These are phyloP conservation scores for Cabera pusaria DNA, from an alignment of 2,888 invertebrate species.

Conservation along the genomic window DNA sequence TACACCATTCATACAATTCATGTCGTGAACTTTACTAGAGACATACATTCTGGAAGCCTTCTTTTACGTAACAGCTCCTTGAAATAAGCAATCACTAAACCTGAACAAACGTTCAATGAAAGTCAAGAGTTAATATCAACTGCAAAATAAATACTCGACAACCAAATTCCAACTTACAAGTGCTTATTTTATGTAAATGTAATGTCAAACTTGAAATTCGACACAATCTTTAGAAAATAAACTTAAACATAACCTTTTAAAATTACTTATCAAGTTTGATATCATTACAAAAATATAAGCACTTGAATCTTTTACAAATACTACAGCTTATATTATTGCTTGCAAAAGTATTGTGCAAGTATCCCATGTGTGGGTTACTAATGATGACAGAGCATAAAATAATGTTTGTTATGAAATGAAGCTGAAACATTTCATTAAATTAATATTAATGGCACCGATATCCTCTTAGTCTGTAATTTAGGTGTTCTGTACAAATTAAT, in stretches of 20 bases:
- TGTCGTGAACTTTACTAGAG: too few species aligned
- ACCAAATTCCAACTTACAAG: slow-evolving; percentile 10
- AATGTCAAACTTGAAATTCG: slow-evolving; percentile 4
- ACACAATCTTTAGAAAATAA: slow-evolving; percentile 2
- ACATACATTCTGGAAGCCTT: too few species aligned
- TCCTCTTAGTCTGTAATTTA: slow-evolving; percentile 10
- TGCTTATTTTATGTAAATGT: slow-evolving; percentile 12
- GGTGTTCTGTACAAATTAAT: too few species aligned
- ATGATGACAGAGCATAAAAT: slow-evolving; percentile 14
- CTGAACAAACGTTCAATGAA: slow-evolving; percentile 8
- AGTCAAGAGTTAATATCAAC: slow-evolving; percentile 13
- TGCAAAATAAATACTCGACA: slow-evolving; percentile 14
- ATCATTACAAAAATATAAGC: slow-evolving; percentile 15
- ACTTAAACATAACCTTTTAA: slow-evolving; percentile 2
- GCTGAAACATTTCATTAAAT: slow-evolving; percentile 6
- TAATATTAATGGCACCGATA: slow-evolving; percentile 9
- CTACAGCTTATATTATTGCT: slow-evolving; percentile 3
- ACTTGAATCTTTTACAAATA: slow-evolving; percentile 15
- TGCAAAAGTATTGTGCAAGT: slow-evolving; percentile 18
- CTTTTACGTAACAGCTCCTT: slow-evolving; percentile 2
- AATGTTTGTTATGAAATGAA: slow-evolving; percentile 12
- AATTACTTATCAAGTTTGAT: slow-evolving; percentile 11
- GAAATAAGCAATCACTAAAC: slow-evolving; percentile 1
- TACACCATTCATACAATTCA: too few species aligned
- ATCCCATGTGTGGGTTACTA: slow-evolving; percentile 8